Evolutionary conservation across 2,113 vertebrate genomes (phyloP).

Genomic region (Ailuropoda melanoleuca): DNA sequence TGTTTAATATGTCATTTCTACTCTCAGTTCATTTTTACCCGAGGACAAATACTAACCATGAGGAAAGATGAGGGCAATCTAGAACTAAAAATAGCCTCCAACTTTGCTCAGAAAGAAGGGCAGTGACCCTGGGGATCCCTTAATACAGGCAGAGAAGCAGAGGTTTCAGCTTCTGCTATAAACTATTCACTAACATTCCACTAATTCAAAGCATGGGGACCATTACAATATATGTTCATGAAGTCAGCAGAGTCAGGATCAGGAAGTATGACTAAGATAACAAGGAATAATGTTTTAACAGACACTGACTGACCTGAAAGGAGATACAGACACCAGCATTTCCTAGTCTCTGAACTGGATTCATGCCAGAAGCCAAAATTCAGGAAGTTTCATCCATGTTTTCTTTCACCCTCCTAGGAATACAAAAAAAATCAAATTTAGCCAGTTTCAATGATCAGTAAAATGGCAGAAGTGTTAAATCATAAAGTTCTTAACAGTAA

Average conservation of each 20-base stretch:
- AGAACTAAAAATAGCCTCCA: background rate
- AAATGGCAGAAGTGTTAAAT: background rate
- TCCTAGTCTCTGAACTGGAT: background rate
- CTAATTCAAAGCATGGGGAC: background rate
- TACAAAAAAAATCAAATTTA: conserved; percentile 47
- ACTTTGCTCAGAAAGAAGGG: background rate
- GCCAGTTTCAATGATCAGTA: background rate
- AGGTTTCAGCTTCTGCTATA: background rate
- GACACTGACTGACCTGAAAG: conserved; percentile 21
- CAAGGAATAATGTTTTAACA: background rate
- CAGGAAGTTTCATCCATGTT: conserved; percentile 50
- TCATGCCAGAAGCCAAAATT: background rate
- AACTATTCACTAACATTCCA: background rate
- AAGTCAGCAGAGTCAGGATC: background rate
- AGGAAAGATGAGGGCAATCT: background rate
- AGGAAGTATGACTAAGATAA: background rate
- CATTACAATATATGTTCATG: background rate
- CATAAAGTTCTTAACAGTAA: background rate
- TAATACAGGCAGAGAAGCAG: background rate
- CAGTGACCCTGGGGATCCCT: accelerated
- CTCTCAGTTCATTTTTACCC: background rate
- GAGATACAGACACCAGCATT: background rate
- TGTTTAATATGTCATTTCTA: background rate
- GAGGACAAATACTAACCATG: background rate
- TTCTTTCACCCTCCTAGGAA: conserved; percentile 60